phyloP scores from a whole-genome alignment of 2,797 vertebrate genomes.

The Caiman crocodilus region DNA sequence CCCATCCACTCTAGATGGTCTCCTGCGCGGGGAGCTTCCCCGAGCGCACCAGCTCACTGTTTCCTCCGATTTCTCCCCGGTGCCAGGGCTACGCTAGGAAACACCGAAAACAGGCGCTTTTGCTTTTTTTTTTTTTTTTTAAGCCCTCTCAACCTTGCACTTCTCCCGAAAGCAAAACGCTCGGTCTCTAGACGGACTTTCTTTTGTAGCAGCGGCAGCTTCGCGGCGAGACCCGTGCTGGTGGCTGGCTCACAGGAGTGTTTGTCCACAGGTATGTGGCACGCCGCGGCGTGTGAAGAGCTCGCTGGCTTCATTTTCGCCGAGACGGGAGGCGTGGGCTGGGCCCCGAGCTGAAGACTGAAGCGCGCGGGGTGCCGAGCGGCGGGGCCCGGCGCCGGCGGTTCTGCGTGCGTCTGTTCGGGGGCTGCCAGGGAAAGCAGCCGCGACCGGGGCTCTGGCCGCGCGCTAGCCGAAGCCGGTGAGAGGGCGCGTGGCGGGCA shows the following conservation, averaged over 20 bases:
- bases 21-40: neutral
- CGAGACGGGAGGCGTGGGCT: neutral
- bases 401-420: conserved; percentile 6
- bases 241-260: conserved; percentile 38
- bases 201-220: neutral
- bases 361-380: neutral
- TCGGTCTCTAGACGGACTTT: neutral
- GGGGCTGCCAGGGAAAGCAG: conserved; percentile 58
- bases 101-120: neutral
- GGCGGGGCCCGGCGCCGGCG: neutral
- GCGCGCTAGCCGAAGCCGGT: conserved; percentile 2
- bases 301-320: neutral
- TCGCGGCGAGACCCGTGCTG: conserved; percentile 25
- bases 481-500: conserved; percentile 39
- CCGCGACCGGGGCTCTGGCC: conserved; percentile 61
- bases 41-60: neutral
- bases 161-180: neutral
- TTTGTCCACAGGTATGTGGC: neutral
- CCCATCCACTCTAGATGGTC: neutral
- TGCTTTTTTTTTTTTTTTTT: neutral
- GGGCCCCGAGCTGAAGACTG: conserved; percentile 10
- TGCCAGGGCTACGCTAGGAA: no score
- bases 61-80: neutral
- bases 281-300: neutral
- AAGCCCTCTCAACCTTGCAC: neutral